phyloP scores from a whole-genome alignment of 2,888 invertebrate species.

The Phorcus lineatus region DNA sequence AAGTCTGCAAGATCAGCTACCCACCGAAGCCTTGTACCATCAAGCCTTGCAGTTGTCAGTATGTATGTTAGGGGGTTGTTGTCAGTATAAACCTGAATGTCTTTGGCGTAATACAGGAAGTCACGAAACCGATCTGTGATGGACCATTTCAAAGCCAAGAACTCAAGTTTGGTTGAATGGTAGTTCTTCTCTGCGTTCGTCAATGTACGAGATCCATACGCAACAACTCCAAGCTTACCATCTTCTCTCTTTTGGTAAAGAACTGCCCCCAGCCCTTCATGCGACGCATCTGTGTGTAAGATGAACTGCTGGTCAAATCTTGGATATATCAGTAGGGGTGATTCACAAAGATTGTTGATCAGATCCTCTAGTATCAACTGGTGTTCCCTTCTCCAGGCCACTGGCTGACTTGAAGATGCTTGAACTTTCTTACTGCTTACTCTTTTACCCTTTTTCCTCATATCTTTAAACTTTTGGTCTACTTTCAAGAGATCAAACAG shows the following conservation, averaged over 20 bases:
- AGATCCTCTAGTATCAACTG: constrained; percentile 3
- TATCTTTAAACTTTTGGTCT: too few species aligned
- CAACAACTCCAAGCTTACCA: constrained; percentile 27
- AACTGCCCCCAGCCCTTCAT: constrained; percentile 27
- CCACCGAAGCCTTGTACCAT: too few species aligned
- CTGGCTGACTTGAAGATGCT: neutral
- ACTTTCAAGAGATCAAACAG: constrained; percentile 14
- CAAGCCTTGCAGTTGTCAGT: too few species aligned
- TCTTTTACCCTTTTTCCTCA: neutral
- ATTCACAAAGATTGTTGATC: neutral
- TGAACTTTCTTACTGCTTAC: too few species aligned
- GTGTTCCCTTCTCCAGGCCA: constrained; percentile 19
- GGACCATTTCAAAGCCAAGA: constrained; percentile 43
- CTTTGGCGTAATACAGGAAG: constrained; percentile 40
- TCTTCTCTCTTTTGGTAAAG: constrained; percentile 17
- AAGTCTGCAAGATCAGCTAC: too few species aligned
- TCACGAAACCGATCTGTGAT: constrained; percentile 43
- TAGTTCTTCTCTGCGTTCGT: constrained; percentile 23
- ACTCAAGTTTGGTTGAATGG: constrained; percentile 32
- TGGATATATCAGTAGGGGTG: constrained; percentile 15
- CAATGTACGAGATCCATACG: constrained; percentile 30
- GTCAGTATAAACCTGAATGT: too few species aligned
- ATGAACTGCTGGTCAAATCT: neutral
- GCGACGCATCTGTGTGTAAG: constrained; percentile 22
- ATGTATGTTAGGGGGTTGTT: too few species aligned